These are phyloP conservation scores for Cyaniris semiargus DNA, from an alignment of 2,888 invertebrate genomes.

Conservation along the genomic window DNA sequence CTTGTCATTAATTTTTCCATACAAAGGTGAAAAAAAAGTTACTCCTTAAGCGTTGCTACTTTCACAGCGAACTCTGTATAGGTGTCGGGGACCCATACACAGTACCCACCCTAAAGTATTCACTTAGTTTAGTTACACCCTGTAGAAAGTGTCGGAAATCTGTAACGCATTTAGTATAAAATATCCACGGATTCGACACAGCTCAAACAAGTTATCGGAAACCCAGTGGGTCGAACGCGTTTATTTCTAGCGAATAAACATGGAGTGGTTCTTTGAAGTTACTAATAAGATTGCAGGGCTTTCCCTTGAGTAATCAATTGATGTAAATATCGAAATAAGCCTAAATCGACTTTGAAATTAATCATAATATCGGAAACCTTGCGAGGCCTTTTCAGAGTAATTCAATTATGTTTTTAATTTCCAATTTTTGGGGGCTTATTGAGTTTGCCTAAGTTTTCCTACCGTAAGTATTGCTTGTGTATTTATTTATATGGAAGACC, in stretches of 20 bases:
- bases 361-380: slow-evolving; percentile 21
- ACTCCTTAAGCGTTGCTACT: too few relatives aligned
- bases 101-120: too few relatives aligned
- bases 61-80: too few relatives aligned
- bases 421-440: neutral
- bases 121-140: too few relatives aligned
- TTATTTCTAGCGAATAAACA: slow-evolving; percentile 47
- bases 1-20: too few relatives aligned
- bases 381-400: neutral
- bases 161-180: slow-evolving; percentile 6
- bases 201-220: slow-evolving; percentile 31
- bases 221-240: slow-evolving; percentile 47
- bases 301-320: slow-evolving; percentile 40
- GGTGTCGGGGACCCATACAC: too few relatives aligned
- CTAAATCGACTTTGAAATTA: slow-evolving; percentile 24
- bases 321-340: slow-evolving; percentile 37
- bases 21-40: too few relatives aligned
- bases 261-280: slow-evolving; percentile 42
- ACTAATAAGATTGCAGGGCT: slow-evolving; percentile 36
- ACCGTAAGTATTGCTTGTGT: neutral
- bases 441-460: neutral
- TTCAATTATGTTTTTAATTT: slow-evolving; percentile 15
- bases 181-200: slow-evolving; percentile 19
- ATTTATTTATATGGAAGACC: neutral
- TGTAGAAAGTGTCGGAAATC: neutral